These are phyloP conservation scores for Promerops cafer DNA, from an alignment of 2,113 vertebrate species.

Conservation along the genomic window DNA sequence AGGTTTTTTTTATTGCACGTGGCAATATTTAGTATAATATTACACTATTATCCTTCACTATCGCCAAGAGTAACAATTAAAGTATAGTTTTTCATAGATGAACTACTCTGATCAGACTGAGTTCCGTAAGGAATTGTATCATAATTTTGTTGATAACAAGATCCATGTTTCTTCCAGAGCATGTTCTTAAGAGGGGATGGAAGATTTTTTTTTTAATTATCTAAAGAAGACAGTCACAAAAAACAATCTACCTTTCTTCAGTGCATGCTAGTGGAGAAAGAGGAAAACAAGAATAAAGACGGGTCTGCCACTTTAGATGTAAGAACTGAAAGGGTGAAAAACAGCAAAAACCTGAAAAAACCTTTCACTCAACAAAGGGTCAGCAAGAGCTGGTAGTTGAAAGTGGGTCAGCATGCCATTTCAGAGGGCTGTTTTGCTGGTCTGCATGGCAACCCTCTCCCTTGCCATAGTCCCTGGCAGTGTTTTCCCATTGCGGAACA, in stretches of 20 bases:
- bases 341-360: slow-evolving; percentile 36
- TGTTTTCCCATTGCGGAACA: not conserved
- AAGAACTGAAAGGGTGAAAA: slow-evolving; percentile 23
- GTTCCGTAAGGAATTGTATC: slow-evolving; percentile 59
- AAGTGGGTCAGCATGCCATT: slow-evolving; percentile 47
- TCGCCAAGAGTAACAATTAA: slow-evolving; percentile 71
- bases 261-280: not conserved
- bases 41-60: slow-evolving; percentile 60
- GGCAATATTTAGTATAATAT: slow-evolving; percentile 74
- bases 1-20: slow-evolving; percentile 59
- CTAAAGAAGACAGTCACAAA: not conserved
- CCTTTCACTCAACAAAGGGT: slow-evolving; percentile 13
- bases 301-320: slow-evolving; percentile 25
- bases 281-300: not conserved
- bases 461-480: not conserved
- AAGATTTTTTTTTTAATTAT: not conserved
- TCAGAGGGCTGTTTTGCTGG: not conserved
- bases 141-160: slow-evolving; percentile 62
- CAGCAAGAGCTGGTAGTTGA: slow-evolving; percentile 35
- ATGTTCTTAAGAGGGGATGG: slow-evolving; percentile 17
- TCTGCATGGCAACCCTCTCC: slow-evolving; percentile 32
- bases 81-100: slow-evolving; percentile 60
- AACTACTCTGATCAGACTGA: slow-evolving; percentile 52
- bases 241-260: not conserved
- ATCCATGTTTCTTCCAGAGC: slow-evolving; percentile 60